Evolutionary conservation across 2,113 vertebrate genomes (phyloP).

Genomic region (Lepus timidus): DNA sequence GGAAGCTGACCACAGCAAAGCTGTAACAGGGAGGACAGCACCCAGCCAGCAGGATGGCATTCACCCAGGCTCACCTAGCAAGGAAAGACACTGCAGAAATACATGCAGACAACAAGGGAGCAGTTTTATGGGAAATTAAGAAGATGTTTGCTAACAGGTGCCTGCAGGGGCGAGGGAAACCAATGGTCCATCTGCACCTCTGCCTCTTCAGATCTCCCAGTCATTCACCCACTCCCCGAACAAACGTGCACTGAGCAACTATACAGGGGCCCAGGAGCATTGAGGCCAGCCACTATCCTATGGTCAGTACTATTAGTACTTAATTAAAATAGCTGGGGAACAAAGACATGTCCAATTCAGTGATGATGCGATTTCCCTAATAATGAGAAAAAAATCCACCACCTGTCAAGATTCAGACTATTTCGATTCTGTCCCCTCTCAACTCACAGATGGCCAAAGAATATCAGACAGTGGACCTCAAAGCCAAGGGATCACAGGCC

Average conservation of each 20-base stretch:
- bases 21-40: background rate
- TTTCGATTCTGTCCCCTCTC: background rate
- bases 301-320: background rate
- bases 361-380: background rate
- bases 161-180: background rate
- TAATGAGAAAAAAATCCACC: background rate
- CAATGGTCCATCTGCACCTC: background rate
- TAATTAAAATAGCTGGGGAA: background rate
- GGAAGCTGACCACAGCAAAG: background rate
- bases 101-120: background rate
- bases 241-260: background rate
- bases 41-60: fast-evolving
- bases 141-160: background rate
- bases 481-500: background rate
- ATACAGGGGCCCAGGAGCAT: background rate
- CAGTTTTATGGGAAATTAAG: background rate
- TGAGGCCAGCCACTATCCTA: background rate
- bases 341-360: background rate
- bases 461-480: background rate
- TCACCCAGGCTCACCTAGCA: background rate
- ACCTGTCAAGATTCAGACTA: background rate
- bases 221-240: background rate
- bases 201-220: background rate
- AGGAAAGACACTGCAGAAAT: fast-evolving
- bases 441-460: background rate